These are phyloP conservation scores for Portevinia maculata DNA, from an alignment of 2,888 invertebrate species.

Conservation along the genomic window DNA sequence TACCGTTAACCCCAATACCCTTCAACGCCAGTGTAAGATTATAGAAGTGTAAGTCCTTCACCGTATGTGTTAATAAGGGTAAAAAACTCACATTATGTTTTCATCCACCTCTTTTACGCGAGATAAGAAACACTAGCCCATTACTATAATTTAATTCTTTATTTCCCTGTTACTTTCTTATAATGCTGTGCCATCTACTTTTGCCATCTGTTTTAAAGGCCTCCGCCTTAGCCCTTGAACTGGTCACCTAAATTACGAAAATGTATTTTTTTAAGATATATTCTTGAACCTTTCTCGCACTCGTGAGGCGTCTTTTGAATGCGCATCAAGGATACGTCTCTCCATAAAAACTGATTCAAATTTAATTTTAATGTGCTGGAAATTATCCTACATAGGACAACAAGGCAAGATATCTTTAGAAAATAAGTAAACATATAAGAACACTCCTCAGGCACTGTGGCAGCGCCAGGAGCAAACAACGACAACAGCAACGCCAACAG, in stretches of 20 bases:
- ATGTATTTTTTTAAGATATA: constrained; percentile 11
- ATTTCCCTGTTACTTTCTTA: constrained; percentile 35
- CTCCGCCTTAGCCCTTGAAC: constrained; percentile 25
- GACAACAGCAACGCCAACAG: background rate
- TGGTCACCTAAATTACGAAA: constrained; percentile 27
- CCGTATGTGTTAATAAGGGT: constrained; percentile 22
- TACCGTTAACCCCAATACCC: background rate
- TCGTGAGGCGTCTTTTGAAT: constrained; percentile 6
- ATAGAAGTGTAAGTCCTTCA: constrained; percentile 27
- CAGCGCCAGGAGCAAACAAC: background rate
- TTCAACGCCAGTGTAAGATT: constrained; percentile 1
- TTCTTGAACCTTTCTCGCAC: constrained; percentile 8
- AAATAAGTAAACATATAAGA: constrained; percentile 14
- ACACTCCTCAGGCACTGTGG: background rate
- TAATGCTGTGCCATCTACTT: background rate
- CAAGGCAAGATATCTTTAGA: background rate
- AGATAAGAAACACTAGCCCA: background rate
- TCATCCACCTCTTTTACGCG: constrained; percentile 10
- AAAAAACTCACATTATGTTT: constrained; percentile 36
- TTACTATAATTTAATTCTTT: constrained; percentile 54
- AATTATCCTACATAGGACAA: constrained; percentile 45
- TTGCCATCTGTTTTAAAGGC: background rate
- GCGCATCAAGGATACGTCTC: constrained; percentile 49
- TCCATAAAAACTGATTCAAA: constrained; percentile 60
- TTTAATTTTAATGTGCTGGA: constrained; percentile 66